Base-by-base conservation (phyloP, 2,888 invertebrate species). In the Uropetala carovei region DNA sequence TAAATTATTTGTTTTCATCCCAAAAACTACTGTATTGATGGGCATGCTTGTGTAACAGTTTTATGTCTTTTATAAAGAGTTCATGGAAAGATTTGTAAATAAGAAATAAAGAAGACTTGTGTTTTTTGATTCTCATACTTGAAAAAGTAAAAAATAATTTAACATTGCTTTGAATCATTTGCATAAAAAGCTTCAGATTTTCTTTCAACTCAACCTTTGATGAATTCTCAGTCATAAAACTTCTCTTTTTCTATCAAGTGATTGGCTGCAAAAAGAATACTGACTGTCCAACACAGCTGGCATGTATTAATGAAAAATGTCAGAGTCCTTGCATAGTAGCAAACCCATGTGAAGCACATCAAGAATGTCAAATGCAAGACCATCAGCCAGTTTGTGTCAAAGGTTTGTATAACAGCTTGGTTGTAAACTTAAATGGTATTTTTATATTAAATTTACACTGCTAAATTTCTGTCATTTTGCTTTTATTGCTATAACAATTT, bases 321-420 rank as follows among this genome's bases (percentile, higher is more conserved):
- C 96, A 97, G 93, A 98, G 98, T 95, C 98, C 98, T 43, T 98
- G 98, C 95, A 96, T 96, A 18, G 96, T 96, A 94, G 96, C 96
- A 56, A 97, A 97, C 93, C 98, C 98, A 3, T 98, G 98, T 94
- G 95, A 96, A 57, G 95, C 96, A 83, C 96, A 97, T 92, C 97
- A 98, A 94, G 97, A 98, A 93, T 98, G 98, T 94, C 97, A 97
- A 94, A 98, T 98, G 85, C 96, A 97, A 94, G 96, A 98, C 94
- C 98, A 98, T 95, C 97, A 97, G 94, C 97, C 98, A 13, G 97
- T 98, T 93, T 98, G 98, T 94, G 97, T 97, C 81, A 97, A 97
- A 96, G 97, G 98, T 97, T 95, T 94, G 93, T 83, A 85, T 92
- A 13, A 14, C 10, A 27, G n/a, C n/a, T n/a, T n/a, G n/a, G 43